Percentiles rank a stretch among this genome's conserved stretches.
These are phyloP conservation scores for Actias luna DNA, from an alignment of 2,888 invertebrate species.

Conservation along the genomic window DNA sequence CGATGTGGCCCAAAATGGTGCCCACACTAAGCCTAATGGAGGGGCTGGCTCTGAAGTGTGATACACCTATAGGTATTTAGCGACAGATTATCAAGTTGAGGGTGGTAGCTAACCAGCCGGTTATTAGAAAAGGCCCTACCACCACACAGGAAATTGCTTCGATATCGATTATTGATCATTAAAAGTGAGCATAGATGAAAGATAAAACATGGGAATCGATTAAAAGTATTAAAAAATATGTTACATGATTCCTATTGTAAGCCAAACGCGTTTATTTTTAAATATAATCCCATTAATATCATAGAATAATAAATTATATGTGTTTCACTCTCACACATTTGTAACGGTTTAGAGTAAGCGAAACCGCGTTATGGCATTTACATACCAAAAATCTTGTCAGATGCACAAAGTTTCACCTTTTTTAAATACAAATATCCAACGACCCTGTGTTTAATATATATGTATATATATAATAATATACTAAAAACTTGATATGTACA, in stretches of 20 bases:
- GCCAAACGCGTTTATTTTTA: background rate
- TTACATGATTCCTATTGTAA: background rate
- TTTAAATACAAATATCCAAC: background rate
- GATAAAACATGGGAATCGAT: too few species aligned
- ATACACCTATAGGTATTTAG: too few species aligned
- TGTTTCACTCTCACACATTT: background rate
- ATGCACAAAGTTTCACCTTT: background rate
- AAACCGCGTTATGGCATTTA: background rate
- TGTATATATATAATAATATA: slow-evolving; percentile 3
- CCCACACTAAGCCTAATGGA: too few species aligned
- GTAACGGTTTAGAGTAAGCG: background rate
- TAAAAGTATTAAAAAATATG: background rate
- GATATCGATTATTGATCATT: too few species aligned
- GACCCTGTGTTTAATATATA: slow-evolving; percentile 1
- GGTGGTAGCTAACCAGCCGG: too few species aligned
- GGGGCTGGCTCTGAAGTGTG: too few species aligned
- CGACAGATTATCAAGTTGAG: too few species aligned
- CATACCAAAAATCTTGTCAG: too few species aligned
- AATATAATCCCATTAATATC: background rate
- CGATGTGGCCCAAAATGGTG: too few species aligned
- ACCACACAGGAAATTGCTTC: too few species aligned
- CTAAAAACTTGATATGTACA: slow-evolving; percentile 16
- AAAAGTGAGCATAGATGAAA: too few species aligned
- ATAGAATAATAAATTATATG: background rate
- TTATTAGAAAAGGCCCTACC: too few species aligned